A percentile compares a stretch with the other conserved stretches of the same genome.
These are phyloP conservation scores for Homarus americanus DNA, from an alignment of 1,140 invertebrate species.

Conservation along the genomic window DNA sequence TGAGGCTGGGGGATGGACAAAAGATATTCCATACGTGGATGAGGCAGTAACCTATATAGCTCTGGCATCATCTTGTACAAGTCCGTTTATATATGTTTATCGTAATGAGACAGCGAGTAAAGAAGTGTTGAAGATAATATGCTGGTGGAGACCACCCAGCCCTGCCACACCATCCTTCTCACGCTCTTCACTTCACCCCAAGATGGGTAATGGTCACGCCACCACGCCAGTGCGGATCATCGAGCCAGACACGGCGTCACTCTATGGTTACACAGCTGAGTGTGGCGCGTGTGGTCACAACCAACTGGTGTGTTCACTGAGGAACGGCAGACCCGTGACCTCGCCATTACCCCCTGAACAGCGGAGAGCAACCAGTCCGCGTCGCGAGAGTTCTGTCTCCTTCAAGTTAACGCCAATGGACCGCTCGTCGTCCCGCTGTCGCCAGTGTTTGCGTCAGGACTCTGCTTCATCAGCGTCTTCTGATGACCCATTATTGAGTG, in stretches of 20 bases:
- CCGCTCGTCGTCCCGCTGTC: slow-evolving; percentile 60
- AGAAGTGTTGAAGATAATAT: slow-evolving; percentile 77
- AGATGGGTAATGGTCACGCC: slow-evolving; percentile 71
- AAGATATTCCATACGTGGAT: slow-evolving; percentile 60
- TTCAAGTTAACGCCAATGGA: slow-evolving; percentile 73
- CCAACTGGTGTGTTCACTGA: slow-evolving; percentile 69
- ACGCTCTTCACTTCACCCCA: slow-evolving; percentile 51
- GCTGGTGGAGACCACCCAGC: slow-evolving; percentile 73
- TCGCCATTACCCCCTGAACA: slow-evolving; percentile 40
- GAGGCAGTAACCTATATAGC: slow-evolving; percentile 77
- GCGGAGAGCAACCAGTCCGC: slow-evolving; percentile 42
- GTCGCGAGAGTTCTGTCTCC: slow-evolving; percentile 72
- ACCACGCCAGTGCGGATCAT: slow-evolving; percentile 69
- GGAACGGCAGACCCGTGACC: slow-evolving; percentile 65
- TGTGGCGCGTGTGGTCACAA: slow-evolving; percentile 72
- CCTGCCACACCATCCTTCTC: slow-evolving; percentile 60
- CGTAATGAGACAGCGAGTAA: slow-evolving; percentile 79
- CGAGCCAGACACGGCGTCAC: slow-evolving; percentile 67
- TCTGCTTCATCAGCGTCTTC: slow-evolving; percentile 74
- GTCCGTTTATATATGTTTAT: slow-evolving; percentile 82
- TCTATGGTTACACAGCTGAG: slow-evolving; percentile 73
- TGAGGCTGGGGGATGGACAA: slow-evolving; percentile 57
- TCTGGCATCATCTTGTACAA: slow-evolving; percentile 76
- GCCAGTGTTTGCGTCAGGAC: slow-evolving; percentile 73
- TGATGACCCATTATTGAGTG: slow-evolving; percentile 70